Conservation (phyloP, 2,113 vertebrate species). For the Eurystomus gularis region DNA sequence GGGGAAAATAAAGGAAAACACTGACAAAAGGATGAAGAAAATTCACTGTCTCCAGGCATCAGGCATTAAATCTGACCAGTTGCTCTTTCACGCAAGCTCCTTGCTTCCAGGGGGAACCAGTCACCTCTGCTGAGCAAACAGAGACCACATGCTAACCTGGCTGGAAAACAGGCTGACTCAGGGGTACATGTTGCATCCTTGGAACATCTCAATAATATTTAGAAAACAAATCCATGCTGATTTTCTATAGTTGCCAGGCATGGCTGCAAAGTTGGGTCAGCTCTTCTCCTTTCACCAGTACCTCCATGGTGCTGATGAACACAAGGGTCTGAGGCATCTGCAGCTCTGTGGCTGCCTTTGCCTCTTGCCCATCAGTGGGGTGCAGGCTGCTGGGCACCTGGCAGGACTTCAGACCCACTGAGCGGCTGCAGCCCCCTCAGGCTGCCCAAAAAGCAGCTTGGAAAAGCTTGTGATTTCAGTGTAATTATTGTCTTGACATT, state of each 20-base stretch:
- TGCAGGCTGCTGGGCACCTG: not conserved
- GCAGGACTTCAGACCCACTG: not conserved
- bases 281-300: not conserved
- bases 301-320: not conserved
- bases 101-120: not conserved
- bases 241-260: not conserved
- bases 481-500: not conserved
- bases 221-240: not conserved
- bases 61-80: not conserved
- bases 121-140: not conserved
- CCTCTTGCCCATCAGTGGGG: not conserved
- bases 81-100: not conserved
- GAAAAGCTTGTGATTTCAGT: not conserved
- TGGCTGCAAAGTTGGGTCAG: not conserved
- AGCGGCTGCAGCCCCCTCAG: not conserved
- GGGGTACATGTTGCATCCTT: not conserved
- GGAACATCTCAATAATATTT: slow-evolving; percentile 43
- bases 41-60: not conserved
- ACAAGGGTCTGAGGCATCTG: rapidly evolving
- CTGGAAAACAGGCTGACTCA: slow-evolving; percentile 21
- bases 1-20: not conserved
- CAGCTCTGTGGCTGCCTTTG: not conserved
- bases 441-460: not conserved
- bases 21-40: not conserved
- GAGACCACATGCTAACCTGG: not conserved